Base-by-base conservation (phyloP, 2,113 vertebrate genomes). In the Anguilla rostrata region DNA sequence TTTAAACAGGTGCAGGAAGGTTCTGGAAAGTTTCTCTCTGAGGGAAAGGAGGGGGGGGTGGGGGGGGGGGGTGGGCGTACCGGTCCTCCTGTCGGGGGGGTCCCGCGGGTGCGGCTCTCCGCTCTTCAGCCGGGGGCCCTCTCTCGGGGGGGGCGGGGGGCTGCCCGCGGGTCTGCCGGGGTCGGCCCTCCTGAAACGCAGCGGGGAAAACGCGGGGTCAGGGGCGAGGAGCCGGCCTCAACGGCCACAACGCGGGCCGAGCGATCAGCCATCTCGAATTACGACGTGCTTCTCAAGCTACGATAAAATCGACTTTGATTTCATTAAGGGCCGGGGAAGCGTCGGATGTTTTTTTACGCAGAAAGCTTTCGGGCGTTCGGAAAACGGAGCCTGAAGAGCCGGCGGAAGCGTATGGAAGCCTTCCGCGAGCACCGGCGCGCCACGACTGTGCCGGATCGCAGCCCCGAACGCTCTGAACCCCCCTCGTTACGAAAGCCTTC, bases 111-210 rank as follows among this genome's bases (percentile, higher is more conserved):
- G 91, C 53, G 93, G 92, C 43, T 93, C 94, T 81, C 92, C 91
- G 43, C 92, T 93, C 85, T 92, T 95, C 2, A 92, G 9, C 0
- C 91, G 90, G 0, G 92, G 94, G 1, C 90, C 88, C 57, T 96
- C 94, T 0, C 93, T 92, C 87, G 93, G 91, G 0, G 93, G 93
- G 7, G 90, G 90, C 12, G 92, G 91, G 11, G 94, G 92, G 91
- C 92, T 91, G 87, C 89, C 93, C 22, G 87, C 83, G 0, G 34
- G 87, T 89, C 93, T 95, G 11, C 92, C 86, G 0, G 89, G 34
- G 8, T 95, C 96, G 49, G 84, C 90, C 91, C 94, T 97, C 97
- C 98, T 99, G 91, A 84, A 85, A 87, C 14, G 6, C 81, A 90
- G 82, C 85, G n/a, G 39, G n/a, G 39, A 2, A 78, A 14, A 75